Evolutionary conservation across 2,888 invertebrate species (phyloP).

Genomic region (Odontothrips loti): DNA sequence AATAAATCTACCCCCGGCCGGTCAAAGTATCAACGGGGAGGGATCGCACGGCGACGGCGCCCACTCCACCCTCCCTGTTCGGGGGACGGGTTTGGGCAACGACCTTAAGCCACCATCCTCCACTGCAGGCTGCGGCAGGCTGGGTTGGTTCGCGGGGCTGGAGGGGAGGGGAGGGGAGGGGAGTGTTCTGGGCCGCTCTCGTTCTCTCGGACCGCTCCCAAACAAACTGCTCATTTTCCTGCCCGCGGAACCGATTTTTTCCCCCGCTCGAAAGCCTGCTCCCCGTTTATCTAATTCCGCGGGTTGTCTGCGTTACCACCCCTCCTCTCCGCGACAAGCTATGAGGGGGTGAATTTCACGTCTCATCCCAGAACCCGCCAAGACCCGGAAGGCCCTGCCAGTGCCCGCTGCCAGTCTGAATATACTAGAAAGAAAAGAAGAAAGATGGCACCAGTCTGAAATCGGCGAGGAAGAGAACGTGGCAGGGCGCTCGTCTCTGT

Average conservation of each 20-base stretch:
- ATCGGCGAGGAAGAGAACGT: not conserved
- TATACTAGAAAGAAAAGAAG: not conserved
- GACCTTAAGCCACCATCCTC: not conserved
- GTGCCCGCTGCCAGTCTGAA: not conserved
- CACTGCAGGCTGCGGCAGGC: not conserved
- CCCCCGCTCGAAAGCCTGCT: not conserved
- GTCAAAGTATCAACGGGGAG: not conserved
- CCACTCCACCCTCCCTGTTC: too few relatives aligned
- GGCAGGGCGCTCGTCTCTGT: not conserved
- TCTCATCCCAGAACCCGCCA: too few relatives aligned
- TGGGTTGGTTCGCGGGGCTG: too few relatives aligned
- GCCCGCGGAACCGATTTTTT: not conserved
- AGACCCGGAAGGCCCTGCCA: too few relatives aligned
- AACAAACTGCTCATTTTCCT: conserved; percentile 23
- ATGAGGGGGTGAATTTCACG: not conserved
- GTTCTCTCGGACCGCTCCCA: not conserved
- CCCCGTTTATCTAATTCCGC: not conserved
- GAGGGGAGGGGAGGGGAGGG: not conserved
- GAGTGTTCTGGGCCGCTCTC: not conserved
- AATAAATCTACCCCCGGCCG: not conserved
- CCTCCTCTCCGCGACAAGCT: not conserved
- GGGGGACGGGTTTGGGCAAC: too few relatives aligned
- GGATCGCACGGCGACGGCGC: not conserved
- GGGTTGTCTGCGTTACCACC: not conserved
- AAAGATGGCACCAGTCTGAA: not conserved